Evolutionary conservation across 2,888 invertebrate genomes (phyloP), one percentile per base, ranked within the genome.

Genomic region (Caenorhabditis angaria): DNA sequence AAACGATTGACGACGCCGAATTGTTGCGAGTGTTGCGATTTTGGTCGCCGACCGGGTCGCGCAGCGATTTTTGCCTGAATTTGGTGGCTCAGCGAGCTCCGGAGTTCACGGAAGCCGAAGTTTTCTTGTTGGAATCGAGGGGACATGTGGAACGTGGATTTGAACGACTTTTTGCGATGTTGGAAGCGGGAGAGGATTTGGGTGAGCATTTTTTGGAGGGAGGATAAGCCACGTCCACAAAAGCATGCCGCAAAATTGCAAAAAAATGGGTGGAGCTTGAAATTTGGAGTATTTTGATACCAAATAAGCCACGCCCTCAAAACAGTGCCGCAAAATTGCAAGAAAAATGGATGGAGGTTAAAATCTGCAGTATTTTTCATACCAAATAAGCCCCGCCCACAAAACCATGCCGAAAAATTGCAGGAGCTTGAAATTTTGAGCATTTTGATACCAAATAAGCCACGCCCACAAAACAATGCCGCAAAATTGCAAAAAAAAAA

Each of bases 1-100:
- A n/a, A 5, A 28, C 32, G 32, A 32, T 22, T 27, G 53, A 62
- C 51, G 81, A 82, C 54, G 25, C 32, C 18, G 60, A 70, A 22
- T 61, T 82, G 24, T 51, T 65, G 65, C 75, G 77, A 6, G 27
- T 77, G 1, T 64, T 85, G 1, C 53, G 54, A 4, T 84, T 80
- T 65, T 85, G 85, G 85, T 67, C 83, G 20, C 80, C 83, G 4
- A 62, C 82, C 5, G 85, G 82, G 10, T 69, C 83, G 1, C 55
- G 67, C 8, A 80, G 70, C 14, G 85, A 85, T 61, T 72, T 63
- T 59, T 85, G 85, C 65, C 61, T 85, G 56, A 85, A 85, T 60
- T 53, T 78, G 5, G 76, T 82, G 12, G 73, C 68, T 2, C 57
- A 47, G 5, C 62, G 61, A 12, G 5, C 64, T 56, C 60, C 41